Conservation (phyloP, 2,113 vertebrate genomes). For the Seriola aureovittata region DNA sequence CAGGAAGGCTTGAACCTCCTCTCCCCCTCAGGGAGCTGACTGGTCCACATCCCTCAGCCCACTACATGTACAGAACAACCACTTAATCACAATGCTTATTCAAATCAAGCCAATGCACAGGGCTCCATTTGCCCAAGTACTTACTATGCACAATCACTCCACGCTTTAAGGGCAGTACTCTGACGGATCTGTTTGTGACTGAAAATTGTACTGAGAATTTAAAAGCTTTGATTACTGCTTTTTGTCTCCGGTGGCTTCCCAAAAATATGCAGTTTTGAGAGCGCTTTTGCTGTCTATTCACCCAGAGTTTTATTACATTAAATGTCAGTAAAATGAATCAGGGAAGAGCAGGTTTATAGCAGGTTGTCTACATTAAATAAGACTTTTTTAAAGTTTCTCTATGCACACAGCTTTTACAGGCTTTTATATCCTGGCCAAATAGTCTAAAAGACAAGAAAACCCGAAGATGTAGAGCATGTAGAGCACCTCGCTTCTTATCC, state of each 20-base stretch:
- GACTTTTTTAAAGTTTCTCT: background rate
- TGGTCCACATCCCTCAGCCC: slow-evolving; percentile 67
- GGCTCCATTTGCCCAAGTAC: slow-evolving; percentile 23
- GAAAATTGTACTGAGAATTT: slow-evolving; percentile 7
- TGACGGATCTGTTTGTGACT: slow-evolving; percentile 23
- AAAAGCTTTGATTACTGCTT: slow-evolving; percentile 4
- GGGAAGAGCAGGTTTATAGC: background rate
- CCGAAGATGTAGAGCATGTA: slow-evolving; percentile 6
- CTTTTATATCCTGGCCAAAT: background rate
- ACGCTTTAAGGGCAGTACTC: background rate
- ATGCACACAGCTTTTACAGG: background rate
- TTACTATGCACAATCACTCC: slow-evolving; percentile 24
- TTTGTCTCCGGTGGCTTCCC: background rate
- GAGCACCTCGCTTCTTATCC: background rate
- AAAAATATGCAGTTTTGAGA: background rate
- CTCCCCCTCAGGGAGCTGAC: slow-evolving; percentile 64
- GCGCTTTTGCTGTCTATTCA: background rate
- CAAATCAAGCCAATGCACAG: slow-evolving; percentile 55
- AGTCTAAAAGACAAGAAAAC: slow-evolving; percentile 2
- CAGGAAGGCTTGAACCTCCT: slow-evolving; percentile 62
- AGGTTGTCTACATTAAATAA: background rate
- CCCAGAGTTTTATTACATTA: slow-evolving; percentile 2
- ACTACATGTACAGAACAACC: slow-evolving; percentile 44
- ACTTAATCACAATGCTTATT: slow-evolving; percentile 68
- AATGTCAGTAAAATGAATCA: slow-evolving; percentile 7